phyloP scores from a whole-genome alignment of 2,113 vertebrate genomes.

The Terrapene triunguis region DNA sequence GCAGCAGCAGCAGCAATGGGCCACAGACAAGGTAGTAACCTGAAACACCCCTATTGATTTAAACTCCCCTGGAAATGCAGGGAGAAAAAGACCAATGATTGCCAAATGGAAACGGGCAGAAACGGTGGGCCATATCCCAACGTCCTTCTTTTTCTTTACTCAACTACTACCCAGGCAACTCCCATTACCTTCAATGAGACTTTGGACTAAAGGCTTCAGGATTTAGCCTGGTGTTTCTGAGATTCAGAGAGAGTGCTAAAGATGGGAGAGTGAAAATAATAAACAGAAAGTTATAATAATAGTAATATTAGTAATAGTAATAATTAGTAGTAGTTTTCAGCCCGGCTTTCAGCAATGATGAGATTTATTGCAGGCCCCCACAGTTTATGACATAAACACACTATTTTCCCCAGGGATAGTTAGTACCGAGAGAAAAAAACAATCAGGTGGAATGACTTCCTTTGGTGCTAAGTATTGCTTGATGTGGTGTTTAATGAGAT shows the following conservation, averaged over 20 bases:
- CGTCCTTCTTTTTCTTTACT: not conserved
- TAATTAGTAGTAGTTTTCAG: not conserved
- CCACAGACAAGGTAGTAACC: not conserved
- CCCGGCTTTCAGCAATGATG: not conserved
- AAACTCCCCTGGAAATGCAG: not conserved
- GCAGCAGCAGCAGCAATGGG: not conserved
- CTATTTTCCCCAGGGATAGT: not conserved
- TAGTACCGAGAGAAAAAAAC: not conserved
- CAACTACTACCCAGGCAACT: not conserved
- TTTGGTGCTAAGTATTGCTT: not conserved
- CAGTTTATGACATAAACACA: accelerated
- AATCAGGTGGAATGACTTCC: not conserved
- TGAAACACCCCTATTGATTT: not conserved
- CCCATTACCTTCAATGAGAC: not conserved
- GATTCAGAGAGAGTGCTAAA: not conserved
- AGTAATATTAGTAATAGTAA: not conserved
- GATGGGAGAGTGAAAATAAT: not conserved
- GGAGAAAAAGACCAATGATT: not conserved
- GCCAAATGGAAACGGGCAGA: not conserved
- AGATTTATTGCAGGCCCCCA: not conserved
- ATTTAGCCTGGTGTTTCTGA: not conserved
- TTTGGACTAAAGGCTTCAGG: not conserved
- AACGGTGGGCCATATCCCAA: accelerated
- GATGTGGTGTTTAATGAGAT: conserved; percentile 34
- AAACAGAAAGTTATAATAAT: not conserved